phyloP scores from a whole-genome alignment of 2,797 vertebrate species.

The Phrynocephalus guinanensis region DNA sequence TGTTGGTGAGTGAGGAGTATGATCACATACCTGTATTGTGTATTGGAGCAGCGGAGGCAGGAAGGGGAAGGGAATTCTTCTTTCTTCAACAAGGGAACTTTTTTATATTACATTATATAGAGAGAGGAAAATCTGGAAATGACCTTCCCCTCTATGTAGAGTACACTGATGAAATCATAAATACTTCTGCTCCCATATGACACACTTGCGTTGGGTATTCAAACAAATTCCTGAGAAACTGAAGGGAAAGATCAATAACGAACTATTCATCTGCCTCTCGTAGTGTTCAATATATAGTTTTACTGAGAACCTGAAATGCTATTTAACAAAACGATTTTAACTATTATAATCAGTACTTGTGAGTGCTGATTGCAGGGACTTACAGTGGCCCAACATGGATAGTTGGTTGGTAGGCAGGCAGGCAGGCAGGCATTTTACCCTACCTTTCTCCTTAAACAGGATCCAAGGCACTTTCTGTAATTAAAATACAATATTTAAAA shows the following conservation, averaged over 20 bases:
- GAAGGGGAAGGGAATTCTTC: not conserved
- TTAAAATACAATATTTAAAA: too few relatives aligned
- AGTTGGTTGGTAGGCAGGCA: too few relatives aligned
- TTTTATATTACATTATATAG: not conserved
- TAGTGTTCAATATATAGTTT: not conserved
- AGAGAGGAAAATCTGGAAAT: not conserved
- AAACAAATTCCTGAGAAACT: not conserved
- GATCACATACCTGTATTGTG: not conserved
- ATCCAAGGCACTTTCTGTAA: too few relatives aligned
- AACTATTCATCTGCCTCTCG: not conserved
- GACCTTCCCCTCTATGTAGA: not conserved
- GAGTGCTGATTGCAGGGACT: too few relatives aligned
- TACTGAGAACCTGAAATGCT: too few relatives aligned
- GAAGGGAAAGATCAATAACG: not conserved
- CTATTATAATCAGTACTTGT: too few relatives aligned
- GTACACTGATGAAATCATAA: constrained; percentile 11
- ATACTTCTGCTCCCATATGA: not conserved
- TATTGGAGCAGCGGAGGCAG: too few relatives aligned
- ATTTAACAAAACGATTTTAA: too few relatives aligned
- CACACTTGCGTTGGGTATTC: not conserved
- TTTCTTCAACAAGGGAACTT: not conserved
- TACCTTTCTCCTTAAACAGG: too few relatives aligned
- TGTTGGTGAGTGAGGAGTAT: not conserved
- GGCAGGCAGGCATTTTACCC: too few relatives aligned
- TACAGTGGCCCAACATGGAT: too few relatives aligned